Conservation (phyloP, 2,888 invertebrate species). For the Lathronympha strigana region DNA sequence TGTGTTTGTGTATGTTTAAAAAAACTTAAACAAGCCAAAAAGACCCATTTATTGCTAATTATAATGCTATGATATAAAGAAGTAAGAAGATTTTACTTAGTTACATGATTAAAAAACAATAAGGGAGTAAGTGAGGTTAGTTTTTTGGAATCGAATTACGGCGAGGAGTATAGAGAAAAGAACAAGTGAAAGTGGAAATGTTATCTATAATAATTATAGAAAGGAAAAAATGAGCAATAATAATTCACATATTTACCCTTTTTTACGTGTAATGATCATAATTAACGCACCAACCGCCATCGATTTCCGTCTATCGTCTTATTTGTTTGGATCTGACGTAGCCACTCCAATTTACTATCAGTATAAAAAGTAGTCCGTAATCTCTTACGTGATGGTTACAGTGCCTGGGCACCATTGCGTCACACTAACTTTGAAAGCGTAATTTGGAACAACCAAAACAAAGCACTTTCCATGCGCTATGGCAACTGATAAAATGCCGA, state of each 20-base stretch:
- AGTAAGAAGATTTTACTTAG: too few relatives aligned
- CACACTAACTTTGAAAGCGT: constrained; percentile 72
- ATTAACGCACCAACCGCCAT: background rate
- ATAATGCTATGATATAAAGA: too few relatives aligned
- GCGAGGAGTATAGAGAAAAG: too few relatives aligned
- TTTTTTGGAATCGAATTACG: too few relatives aligned
- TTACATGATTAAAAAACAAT: too few relatives aligned
- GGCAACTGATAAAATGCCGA: constrained; percentile 51
- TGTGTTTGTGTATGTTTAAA: too few relatives aligned
- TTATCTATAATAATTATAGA: background rate
- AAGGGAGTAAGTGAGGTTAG: too few relatives aligned
- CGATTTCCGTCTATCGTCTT: background rate
- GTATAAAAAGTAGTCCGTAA: constrained; percentile 36
- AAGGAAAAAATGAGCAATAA: background rate
- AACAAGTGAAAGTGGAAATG: too few relatives aligned
- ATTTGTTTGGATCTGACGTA: constrained; percentile 11
- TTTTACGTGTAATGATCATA: background rate
- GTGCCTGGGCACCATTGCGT: constrained; percentile 65
- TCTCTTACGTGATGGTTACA: constrained; percentile 50
- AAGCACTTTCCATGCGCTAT: constrained; percentile 69
- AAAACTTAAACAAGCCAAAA: too few relatives aligned
- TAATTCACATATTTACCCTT: background rate
- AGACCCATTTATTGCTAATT: too few relatives aligned
- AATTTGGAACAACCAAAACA: constrained; percentile 63
- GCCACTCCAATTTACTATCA: constrained; percentile 10